These are phyloP conservation scores for Napeogenes inachia DNA, from an alignment of 2,888 invertebrate species.

Conservation along the genomic window DNA sequence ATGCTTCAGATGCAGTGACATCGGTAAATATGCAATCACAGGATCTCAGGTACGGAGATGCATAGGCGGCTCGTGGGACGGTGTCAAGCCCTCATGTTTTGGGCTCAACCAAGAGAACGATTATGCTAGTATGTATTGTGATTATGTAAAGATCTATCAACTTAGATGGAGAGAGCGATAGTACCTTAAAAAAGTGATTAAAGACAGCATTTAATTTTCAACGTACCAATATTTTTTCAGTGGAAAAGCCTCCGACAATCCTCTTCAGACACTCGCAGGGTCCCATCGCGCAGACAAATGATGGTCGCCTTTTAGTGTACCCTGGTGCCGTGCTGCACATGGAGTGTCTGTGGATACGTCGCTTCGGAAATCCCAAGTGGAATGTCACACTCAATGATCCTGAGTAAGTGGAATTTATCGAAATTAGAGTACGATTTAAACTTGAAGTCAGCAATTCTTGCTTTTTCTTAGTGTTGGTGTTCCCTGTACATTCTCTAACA, in stretches of 20 bases:
- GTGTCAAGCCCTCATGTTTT: constrained; percentile 85
- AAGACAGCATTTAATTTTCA: no score
- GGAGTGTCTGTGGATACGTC: constrained; percentile 92
- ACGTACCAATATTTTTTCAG: constrained; percentile 51
- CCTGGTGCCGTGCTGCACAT: constrained; percentile 91
- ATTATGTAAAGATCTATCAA: not conserved
- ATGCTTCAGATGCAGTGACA: constrained; percentile 83
- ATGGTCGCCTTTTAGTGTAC: constrained; percentile 89
- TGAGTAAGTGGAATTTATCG: constrained; percentile 57
- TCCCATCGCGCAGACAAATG: constrained; percentile 91
- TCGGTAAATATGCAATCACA: constrained; percentile 90
- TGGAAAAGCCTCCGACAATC: constrained; percentile 92
- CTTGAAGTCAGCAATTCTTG: no score
- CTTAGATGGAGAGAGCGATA: no score
- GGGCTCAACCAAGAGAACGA: constrained; percentile 92
- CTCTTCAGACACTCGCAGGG: constrained; percentile 88
- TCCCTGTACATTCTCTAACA: no score
- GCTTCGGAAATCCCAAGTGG: constrained; percentile 92
- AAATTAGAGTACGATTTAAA: no score
- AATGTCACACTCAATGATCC: constrained; percentile 81
- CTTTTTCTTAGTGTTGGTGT: no score
- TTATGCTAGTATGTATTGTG: constrained; percentile 82
- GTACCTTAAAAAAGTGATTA: no score
- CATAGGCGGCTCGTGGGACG: constrained; percentile 88
- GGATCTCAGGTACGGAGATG: constrained; percentile 85